A percentile compares a stretch with the other conserved stretches of the same genome.
These are phyloP conservation scores for Gymnopithys bicolor DNA, from an alignment of 2,797 vertebrate genomes.

Conservation along the genomic window DNA sequence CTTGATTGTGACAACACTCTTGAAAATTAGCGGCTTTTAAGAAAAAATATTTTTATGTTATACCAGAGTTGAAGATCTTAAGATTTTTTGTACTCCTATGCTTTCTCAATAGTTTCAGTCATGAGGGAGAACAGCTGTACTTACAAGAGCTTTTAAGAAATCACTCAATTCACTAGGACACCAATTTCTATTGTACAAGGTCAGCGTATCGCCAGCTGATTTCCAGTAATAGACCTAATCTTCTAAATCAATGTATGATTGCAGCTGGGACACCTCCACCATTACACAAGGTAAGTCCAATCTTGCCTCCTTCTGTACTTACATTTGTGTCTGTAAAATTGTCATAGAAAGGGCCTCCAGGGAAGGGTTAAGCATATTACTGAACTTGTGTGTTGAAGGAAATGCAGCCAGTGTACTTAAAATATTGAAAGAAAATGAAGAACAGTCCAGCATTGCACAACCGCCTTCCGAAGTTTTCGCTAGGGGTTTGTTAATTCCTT, in stretches of 20 bases:
- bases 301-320: not conserved
- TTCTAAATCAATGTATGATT: not conserved
- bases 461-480: not conserved
- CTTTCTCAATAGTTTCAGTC: conserved; percentile 1
- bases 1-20: not conserved
- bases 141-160: conserved; percentile 28
- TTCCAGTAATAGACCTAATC: conserved; percentile 36
- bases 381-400: not conserved
- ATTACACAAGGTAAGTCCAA: not conserved
- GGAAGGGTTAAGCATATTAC: not conserved
- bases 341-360: not conserved
- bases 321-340: not conserved
- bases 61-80: not conserved
- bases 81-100: not conserved
- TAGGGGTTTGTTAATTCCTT: not conserved
- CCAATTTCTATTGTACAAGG: not conserved
- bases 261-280: not conserved
- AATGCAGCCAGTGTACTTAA: not conserved
- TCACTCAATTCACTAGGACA: not conserved
- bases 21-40: conserved; percentile 1
- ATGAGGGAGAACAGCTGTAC: not conserved
- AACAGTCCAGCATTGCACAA: not conserved
- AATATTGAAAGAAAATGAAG: not conserved
- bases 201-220: conserved; percentile 14
- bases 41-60: not conserved